A percentile compares a stretch with the other conserved stretches of the same genome.
These are phyloP conservation scores for Tipula lateralis DNA, from an alignment of 2,888 invertebrate genomes.

Conservation along the genomic window DNA sequence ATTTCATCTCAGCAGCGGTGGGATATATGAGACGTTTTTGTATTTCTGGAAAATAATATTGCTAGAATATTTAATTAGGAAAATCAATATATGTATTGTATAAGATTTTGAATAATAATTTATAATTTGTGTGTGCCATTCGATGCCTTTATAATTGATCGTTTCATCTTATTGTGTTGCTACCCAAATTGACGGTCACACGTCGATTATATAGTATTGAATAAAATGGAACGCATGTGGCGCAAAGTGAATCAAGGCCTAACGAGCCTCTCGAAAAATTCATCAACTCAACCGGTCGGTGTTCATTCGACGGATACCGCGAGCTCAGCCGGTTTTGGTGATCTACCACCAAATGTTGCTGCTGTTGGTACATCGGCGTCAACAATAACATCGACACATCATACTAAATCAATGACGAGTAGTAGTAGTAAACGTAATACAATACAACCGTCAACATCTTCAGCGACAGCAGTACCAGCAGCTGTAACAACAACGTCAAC, in stretches of 20 bases:
- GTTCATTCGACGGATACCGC: conserved; percentile 45
- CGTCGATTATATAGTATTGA: not conserved
- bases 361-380: conserved; percentile 39
- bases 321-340: conserved; percentile 47
- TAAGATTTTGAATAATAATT: not conserved
- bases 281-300: conserved; percentile 35
- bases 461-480: conserved; percentile 38
- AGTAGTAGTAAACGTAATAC: conserved; percentile 25
- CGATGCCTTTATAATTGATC: not conserved
- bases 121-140: not conserved
- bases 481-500: conserved; percentile 44
- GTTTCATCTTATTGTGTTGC: not conserved
- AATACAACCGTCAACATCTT: not conserved
- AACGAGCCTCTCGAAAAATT: conserved; percentile 39
- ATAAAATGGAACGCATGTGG: conserved; percentile 49
- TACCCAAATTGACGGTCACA: not conserved
- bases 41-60: not conserved
- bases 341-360: conserved; percentile 41
- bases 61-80: not conserved
- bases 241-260: conserved; percentile 50
- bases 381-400: conserved; percentile 42
- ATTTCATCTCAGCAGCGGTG: not conserved
- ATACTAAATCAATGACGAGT: conserved; percentile 33
- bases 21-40: not conserved
- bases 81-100: conserved; percentile 12